Base-by-base conservation (phyloP, 2,888 invertebrate species). In the Nephrotoma guestfalica region DNA sequence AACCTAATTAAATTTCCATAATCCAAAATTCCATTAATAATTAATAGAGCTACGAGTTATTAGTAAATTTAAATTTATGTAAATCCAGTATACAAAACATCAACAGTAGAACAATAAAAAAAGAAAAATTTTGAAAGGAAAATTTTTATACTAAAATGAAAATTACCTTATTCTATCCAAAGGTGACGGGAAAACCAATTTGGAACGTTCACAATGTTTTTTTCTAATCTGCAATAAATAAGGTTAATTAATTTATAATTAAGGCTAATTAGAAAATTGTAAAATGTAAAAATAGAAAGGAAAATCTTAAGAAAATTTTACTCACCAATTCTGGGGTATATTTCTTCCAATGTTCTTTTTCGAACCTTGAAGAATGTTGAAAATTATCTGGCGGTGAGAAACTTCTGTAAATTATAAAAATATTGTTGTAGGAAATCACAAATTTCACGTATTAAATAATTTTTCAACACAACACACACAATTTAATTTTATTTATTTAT, bases 141-240 rank as follows among this genome's bases (percentile, higher is more conserved):
- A 30, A 71, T 30, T n/a, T 40, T 2, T 41, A 84, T 84, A 47
- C 0, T 47, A n/a, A 40, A 43, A 40, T 45, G 18, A 30, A 83
- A 41, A 40, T 87, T 87, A 87, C 87, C 87, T 87, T 43, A 87
- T 86, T 57, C 86, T 57, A 41, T 87, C 87, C 45, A 87, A 86
- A 86, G 87, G 86, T 43, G 87, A 87, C 4, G 86, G 87, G 13
- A 86, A 86, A 83, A 83, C 51, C 3, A 86, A 86, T 86, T 43
- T 86, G n/a, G 43, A 13, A 40, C 43, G 40, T 40, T 86, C 45
- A n/a, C 18, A 47, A 5, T 47, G 43, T 86, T 45, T 86, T 13
- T 86, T 45, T 45, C 43, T 43, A 18, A 85, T 85, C 43, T 85
- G 85, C 18, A 71, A 71, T 57, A 30, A 30, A 71, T 30, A 71